phyloP scores from a whole-genome alignment of 2,113 vertebrate genomes.

The Elaphurus davidianus region DNA sequence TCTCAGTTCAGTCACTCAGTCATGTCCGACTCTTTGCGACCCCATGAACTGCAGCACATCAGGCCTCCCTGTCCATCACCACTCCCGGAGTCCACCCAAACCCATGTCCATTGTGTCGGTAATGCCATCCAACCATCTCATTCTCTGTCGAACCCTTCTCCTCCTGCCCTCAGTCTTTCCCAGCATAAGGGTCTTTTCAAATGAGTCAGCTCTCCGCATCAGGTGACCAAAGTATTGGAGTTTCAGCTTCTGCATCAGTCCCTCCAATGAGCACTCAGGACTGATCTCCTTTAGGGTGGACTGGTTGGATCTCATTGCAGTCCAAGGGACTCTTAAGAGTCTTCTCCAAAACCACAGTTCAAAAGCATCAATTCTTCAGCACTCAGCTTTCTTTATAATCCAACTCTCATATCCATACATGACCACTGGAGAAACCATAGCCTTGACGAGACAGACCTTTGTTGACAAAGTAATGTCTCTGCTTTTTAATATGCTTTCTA shows the following conservation, averaged over 20 bases:
- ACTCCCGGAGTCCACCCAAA: background rate
- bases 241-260: background rate
- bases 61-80: background rate
- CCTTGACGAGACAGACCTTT: background rate
- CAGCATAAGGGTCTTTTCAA: background rate
- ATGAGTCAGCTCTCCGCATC: background rate
- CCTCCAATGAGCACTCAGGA: background rate
- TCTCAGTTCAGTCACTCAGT: background rate
- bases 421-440: background rate
- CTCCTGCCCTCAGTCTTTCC: background rate
- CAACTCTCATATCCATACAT: background rate
- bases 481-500: background rate
- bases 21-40: rapidly evolving
- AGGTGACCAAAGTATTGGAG: background rate
- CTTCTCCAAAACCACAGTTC: background rate
- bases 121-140: background rate
- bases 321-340: background rate
- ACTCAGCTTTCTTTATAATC: background rate
- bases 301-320: background rate
- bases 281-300: background rate
- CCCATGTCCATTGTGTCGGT: background rate
- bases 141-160: background rate
- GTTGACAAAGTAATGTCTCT: background rate
- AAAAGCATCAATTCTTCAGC: background rate
- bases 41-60: background rate